Evolutionary conservation across 2,113 vertebrate species (phyloP).

Genomic region (Cryptotis parvus): DNA sequence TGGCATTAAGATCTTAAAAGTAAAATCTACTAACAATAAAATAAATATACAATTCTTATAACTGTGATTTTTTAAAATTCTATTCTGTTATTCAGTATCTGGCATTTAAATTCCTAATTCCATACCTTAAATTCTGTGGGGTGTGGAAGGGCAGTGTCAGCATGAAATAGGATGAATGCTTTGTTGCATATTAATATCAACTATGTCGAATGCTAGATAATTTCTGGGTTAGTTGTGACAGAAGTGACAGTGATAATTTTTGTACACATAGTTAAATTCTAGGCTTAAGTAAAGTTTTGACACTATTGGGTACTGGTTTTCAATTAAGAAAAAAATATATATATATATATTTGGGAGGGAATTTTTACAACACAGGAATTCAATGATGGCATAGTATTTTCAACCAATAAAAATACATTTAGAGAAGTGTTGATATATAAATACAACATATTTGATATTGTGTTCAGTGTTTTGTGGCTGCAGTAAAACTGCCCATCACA

Average conservation of each 20-base stretch:
- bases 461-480: neutral
- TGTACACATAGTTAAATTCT: constrained; percentile 18
- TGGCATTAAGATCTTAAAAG: neutral
- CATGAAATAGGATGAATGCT: constrained; percentile 28
- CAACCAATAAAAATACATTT: neutral
- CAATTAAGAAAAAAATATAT: no score
- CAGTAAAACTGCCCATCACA: neutral
- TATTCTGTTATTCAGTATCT: neutral
- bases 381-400: constrained; percentile 31
- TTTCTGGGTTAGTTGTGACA: constrained; percentile 65
- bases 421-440: neutral
- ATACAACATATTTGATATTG: neutral
- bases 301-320: constrained; percentile 53
- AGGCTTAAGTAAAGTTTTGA: constrained; percentile 64
- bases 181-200: constrained; percentile 66
- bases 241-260: constrained; percentile 64
- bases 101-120: neutral
- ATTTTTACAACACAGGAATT: constrained; percentile 34
- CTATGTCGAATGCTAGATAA: constrained; percentile 66
- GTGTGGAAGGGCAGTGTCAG: constrained; percentile 13
- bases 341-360: constrained; percentile 61
- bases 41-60: neutral
- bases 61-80: neutral
- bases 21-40: neutral
- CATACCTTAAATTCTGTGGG: neutral